Conservation (phyloP, 2,113 vertebrate genomes). For the Apaloderma vittatum region DNA sequence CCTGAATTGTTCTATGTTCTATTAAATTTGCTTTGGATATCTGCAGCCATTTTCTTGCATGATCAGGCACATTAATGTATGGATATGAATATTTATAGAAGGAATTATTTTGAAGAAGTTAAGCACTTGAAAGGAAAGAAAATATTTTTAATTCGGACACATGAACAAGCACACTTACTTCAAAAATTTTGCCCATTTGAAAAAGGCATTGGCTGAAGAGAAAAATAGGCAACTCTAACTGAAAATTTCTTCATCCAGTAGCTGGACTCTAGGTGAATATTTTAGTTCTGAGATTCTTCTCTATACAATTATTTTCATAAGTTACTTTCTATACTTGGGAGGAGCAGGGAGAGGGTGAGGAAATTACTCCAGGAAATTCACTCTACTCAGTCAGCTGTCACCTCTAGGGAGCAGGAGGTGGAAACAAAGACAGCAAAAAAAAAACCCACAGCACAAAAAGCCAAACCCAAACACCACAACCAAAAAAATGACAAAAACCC, state of each 20-base stretch:
- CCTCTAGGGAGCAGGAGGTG: rapidly evolving
- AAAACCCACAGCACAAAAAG: no score
- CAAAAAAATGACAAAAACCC: neutral
- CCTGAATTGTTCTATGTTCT: no score
- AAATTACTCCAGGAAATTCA: neutral
- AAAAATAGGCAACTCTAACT: neutral
- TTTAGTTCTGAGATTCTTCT: neutral
- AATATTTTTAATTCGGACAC: neutral
- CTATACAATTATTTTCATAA: neutral
- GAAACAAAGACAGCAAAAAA: neutral
- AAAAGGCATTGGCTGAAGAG: neutral
- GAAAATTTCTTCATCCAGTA: neutral
- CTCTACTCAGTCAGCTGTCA: neutral
- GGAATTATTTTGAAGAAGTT: neutral
- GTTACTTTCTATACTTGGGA: neutral
- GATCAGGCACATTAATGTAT: neutral
- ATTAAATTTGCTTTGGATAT: neutral
- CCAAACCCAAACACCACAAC: rapidly evolving
- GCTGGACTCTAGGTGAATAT: neutral
- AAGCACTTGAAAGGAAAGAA: neutral
- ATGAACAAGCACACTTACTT: neutral
- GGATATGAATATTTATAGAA: neutral
- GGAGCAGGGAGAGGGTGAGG: neutral
- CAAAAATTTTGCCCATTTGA: neutral
- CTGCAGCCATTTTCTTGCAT: neutral